Evolutionary conservation across 2,797 vertebrate genomes (phyloP).

Genomic region (Enteromius unitaeniatus): DNA sequence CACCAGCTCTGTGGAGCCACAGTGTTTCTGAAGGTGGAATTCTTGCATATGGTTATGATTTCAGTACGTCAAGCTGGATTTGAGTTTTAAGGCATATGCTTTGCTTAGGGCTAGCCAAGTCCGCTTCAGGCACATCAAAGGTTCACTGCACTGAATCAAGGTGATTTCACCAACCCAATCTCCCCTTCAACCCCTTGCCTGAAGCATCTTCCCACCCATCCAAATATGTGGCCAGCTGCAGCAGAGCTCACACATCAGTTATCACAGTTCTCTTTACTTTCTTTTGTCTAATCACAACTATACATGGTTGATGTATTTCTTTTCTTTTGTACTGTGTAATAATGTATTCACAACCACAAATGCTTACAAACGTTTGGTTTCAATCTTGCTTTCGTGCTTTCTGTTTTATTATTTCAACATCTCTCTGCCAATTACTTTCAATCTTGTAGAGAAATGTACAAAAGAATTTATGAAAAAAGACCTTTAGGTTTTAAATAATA

Average conservation of each 20-base stretch:
- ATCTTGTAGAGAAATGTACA: too few species aligned
- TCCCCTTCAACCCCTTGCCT: slow-evolving; percentile 37
- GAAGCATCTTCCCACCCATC: slow-evolving; percentile 40
- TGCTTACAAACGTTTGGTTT: too few species aligned
- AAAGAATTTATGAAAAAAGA: too few species aligned
- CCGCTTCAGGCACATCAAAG: slow-evolving; percentile 94
- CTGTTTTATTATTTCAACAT: too few species aligned
- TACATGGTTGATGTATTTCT: too few species aligned
- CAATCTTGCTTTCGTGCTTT: too few species aligned
- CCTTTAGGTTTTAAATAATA: too few species aligned
- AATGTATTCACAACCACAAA: too few species aligned
- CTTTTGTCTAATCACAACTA: neutral
- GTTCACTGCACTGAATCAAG: slow-evolving; percentile 94
- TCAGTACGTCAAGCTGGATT: slow-evolving; percentile 91
- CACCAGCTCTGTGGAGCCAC: slow-evolving; percentile 81
- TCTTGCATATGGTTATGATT: slow-evolving; percentile 98
- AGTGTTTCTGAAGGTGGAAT: slow-evolving; percentile 84
- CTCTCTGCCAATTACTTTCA: too few species aligned
- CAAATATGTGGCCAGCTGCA: slow-evolving; percentile 50
- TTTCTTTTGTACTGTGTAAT: too few species aligned
- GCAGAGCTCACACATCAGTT: slow-evolving; percentile 47
- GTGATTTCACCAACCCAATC: slow-evolving; percentile 83
- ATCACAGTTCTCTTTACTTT: slow-evolving; percentile 4
- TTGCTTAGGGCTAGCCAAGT: slow-evolving; percentile 88
- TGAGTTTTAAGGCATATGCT: slow-evolving; percentile 80